These are phyloP conservation scores for Bruchidius siliquastri DNA, from an alignment of 2,888 invertebrate genomes.

Conservation along the genomic window DNA sequence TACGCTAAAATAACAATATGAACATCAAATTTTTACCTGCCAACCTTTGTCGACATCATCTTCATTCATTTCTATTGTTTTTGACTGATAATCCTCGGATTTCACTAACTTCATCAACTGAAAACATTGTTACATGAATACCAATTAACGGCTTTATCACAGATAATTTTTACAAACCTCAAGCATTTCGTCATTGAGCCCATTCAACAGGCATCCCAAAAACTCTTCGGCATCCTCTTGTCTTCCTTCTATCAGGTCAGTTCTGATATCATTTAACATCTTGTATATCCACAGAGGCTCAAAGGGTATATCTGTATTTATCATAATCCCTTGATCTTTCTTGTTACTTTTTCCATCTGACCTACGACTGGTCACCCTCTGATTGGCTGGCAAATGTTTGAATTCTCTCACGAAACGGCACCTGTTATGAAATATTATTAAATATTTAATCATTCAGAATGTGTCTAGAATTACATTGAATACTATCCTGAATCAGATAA, in stretches of 20 bases:
- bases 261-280: slow-evolving; percentile 72
- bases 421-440: no score
- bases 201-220: slow-evolving; percentile 86
- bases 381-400: slow-evolving; percentile 58
- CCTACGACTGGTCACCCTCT: slow-evolving; percentile 46
- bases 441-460: no score
- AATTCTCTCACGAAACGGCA: slow-evolving; percentile 78
- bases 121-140: slow-evolving; percentile 21
- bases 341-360: slow-evolving; percentile 40
- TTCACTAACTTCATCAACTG: slow-evolving; percentile 52
- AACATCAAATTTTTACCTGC: slow-evolving; percentile 52
- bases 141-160: neutral
- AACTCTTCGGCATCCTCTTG: slow-evolving; percentile 99
- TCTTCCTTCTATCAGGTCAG: slow-evolving; percentile 76
- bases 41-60: slow-evolving; percentile 57
- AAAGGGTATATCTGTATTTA: slow-evolving; percentile 73
- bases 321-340: slow-evolving; percentile 41
- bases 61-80: slow-evolving; percentile 35
- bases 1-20: neutral
- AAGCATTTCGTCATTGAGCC: slow-evolving; percentile 94
- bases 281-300: slow-evolving; percentile 86
- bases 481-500: no score
- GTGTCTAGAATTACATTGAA: no score
- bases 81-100: slow-evolving; percentile 29
- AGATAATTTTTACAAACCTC: slow-evolving; percentile 58